phyloP scores from a whole-genome alignment of 2,113 vertebrate genomes.

The Hydropotes inermis region DNA sequence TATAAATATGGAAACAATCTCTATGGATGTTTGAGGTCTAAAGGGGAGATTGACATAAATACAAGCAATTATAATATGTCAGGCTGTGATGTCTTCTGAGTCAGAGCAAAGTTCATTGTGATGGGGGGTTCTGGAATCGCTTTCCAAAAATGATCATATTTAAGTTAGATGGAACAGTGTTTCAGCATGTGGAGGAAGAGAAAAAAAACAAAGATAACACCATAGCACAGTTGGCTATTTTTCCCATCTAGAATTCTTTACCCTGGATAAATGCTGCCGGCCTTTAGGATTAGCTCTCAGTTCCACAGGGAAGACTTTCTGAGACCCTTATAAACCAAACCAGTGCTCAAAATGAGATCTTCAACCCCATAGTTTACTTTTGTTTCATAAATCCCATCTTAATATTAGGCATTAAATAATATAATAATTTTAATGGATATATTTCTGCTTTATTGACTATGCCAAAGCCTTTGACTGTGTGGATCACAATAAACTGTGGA shows the following conservation, averaged over 20 bases:
- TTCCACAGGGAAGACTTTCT: background rate
- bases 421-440: background rate
- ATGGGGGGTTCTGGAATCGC: background rate
- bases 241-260: background rate
- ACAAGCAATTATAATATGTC: background rate
- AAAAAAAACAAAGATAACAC: background rate
- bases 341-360: background rate
- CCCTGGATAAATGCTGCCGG: background rate
- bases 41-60: background rate
- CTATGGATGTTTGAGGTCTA: background rate
- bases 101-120: background rate
- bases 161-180: background rate
- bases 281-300: background rate
- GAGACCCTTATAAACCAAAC: background rate
- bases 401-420: background rate
- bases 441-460: background rate
- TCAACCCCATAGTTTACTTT: background rate
- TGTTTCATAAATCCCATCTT: background rate
- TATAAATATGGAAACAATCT: background rate
- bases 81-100: background rate
- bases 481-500: too few relatives aligned
- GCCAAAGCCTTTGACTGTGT: too few relatives aligned
- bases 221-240: accelerated
- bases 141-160: background rate
- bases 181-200: background rate